Evolutionary conservation across 2,888 invertebrate genomes (phyloP).

Genomic region (Drepana falcataria): DNA sequence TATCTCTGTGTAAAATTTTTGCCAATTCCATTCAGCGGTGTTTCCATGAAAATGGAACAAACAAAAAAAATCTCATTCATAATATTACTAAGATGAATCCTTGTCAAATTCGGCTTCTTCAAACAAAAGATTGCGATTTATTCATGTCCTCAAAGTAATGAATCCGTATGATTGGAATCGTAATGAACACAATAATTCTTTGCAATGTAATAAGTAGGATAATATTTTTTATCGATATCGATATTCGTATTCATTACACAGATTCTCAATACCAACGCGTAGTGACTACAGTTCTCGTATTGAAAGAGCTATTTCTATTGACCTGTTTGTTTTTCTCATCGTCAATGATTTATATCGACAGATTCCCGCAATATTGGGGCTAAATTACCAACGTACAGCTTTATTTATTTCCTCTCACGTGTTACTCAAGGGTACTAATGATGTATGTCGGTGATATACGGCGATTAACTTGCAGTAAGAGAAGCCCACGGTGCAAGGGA

Average conservation of each 20-base stretch:
- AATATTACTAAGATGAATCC: too few species aligned
- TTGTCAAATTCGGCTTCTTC: too few species aligned
- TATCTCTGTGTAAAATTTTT: too few species aligned
- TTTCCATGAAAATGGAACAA: too few species aligned
- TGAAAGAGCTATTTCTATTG: neutral
- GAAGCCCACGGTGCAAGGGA: constrained; percentile 53
- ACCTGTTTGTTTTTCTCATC: constrained; percentile 5
- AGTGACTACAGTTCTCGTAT: neutral
- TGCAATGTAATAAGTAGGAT: neutral
- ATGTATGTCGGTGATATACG: constrained; percentile 53
- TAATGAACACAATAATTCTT: too few species aligned
- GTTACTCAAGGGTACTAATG: constrained; percentile 42
- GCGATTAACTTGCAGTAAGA: constrained; percentile 68
- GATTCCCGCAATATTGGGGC: constrained; percentile 23
- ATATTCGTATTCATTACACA: neutral
- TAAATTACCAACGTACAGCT: constrained; percentile 26
- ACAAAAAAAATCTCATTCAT: too few species aligned
- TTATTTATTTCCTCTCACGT: constrained; percentile 40
- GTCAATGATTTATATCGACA: constrained; percentile 34
- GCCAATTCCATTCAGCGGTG: too few species aligned
- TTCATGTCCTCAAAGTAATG: too few species aligned
- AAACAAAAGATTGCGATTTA: too few species aligned
- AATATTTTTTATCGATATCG: neutral
- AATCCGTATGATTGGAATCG: too few species aligned
- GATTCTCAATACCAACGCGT: neutral